These are phyloP conservation scores for Rhizoglyphus robini DNA, from an alignment of 1,140 invertebrate genomes.

Conservation along the genomic window DNA sequence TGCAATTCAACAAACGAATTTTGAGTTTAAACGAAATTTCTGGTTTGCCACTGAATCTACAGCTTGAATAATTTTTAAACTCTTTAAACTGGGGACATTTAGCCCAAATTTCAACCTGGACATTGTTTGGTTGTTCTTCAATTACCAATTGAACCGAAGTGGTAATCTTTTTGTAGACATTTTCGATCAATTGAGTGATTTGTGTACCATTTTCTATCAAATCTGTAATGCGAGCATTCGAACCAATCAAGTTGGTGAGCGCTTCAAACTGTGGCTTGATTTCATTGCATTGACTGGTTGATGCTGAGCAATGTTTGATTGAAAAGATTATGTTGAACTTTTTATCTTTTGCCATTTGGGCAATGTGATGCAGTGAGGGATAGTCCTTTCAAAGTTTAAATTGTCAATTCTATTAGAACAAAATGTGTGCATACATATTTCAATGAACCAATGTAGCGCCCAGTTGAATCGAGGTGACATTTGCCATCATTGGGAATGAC, in stretches of 20 bases:
- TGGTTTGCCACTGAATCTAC: neutral
- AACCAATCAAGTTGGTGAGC: slow-evolving; percentile 29
- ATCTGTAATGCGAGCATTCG: slow-evolving; percentile 3
- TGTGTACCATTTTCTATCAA: neutral
- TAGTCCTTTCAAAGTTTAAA: slow-evolving; percentile 73
- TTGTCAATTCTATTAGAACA: too few species aligned
- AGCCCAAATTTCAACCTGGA: slow-evolving; percentile 8
- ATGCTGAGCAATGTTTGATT: too few species aligned
- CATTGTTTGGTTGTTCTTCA: neutral
- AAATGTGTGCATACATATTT: slow-evolving; percentile 5
- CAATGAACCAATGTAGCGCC: slow-evolving; percentile 33
- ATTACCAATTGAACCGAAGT: slow-evolving; percentile 8
- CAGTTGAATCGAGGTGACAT: slow-evolving; percentile 39
- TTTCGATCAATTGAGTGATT: slow-evolving; percentile 19
- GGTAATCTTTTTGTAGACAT: slow-evolving; percentile 18
- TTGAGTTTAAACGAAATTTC: slow-evolving; percentile 10
- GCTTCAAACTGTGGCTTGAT: slow-evolving; percentile 60
- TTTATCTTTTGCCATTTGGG: slow-evolving; percentile 75
- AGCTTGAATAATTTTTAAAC: neutral
- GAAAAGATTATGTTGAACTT: slow-evolving; percentile 95
- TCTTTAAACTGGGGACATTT: slow-evolving; percentile 8
- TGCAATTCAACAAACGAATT: slow-evolving; percentile 15
- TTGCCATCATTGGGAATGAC: slow-evolving; percentile 42
- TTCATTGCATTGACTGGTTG: slow-evolving; percentile 57
- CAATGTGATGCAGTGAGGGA: slow-evolving; percentile 71